phyloP scores from a whole-genome alignment of 92 coral and sea anemone species.

The Paramuricea clavata region DNA sequence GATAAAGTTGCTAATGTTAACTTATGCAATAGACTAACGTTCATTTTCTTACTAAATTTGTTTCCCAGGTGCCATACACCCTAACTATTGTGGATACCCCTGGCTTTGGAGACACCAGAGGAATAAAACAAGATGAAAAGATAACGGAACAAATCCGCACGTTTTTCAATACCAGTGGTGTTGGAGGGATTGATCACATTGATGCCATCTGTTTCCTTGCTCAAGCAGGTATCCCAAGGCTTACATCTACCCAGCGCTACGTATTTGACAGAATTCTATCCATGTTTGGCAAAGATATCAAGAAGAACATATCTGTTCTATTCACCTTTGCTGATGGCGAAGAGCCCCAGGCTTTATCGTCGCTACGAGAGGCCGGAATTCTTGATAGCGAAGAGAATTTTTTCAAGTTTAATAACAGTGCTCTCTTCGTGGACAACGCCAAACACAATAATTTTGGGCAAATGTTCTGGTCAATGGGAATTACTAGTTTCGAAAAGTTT shows the following conservation, averaged over 20 bases:
- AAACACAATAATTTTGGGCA: constrained; percentile 34
- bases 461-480: constrained; percentile 64
- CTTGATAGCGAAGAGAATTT: constrained; percentile 19
- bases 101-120: constrained; percentile 67
- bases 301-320: constrained; percentile 55
- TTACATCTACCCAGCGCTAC: constrained; percentile 59
- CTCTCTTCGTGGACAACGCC: constrained; percentile 58
- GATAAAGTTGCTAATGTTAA: neutral
- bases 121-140: constrained; percentile 45
- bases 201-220: constrained; percentile 60
- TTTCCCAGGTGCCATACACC: constrained; percentile 36
- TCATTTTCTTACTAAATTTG: too few species aligned
- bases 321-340: constrained; percentile 61
- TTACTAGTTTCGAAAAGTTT: constrained; percentile 54
- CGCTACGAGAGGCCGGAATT: constrained; percentile 49
- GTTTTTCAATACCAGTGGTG: constrained; percentile 50
- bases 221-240: constrained; percentile 64
- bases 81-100: constrained; percentile 62
- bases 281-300: constrained; percentile 68
- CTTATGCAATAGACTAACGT: neutral
- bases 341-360: constrained; percentile 55
- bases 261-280: constrained; percentile 62
- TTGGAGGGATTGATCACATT: constrained; percentile 60
- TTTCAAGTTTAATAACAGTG: constrained; percentile 60
- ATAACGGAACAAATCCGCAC: constrained; percentile 46